phyloP scores from a whole-genome alignment of 1,140 invertebrate genomes.

The Meloidogyne floridensis region DNA sequence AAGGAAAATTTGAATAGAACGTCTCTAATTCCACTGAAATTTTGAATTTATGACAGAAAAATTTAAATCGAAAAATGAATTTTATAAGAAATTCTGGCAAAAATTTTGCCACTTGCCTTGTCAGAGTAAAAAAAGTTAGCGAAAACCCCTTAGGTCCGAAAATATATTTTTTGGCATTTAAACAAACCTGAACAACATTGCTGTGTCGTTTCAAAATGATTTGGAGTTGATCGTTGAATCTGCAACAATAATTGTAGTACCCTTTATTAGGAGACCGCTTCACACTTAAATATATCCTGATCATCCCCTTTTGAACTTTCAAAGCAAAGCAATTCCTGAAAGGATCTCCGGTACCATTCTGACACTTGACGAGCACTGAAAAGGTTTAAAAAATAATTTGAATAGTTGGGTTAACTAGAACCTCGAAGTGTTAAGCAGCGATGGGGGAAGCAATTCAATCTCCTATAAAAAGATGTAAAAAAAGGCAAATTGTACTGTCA shows the following conservation, averaged over 20 bases:
- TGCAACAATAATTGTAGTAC: conserved; percentile 35
- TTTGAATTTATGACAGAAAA: no score
- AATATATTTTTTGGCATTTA: neutral
- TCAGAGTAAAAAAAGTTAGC: neutral
- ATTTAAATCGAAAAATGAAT: no score
- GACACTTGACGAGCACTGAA: conserved; percentile 54
- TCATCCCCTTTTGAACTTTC: conserved; percentile 45
- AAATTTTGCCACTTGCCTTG: no score
- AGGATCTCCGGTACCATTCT: conserved; percentile 60
- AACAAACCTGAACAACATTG: conserved; percentile 87
- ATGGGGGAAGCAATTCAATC: conserved; percentile 58
- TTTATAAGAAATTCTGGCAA: no score
- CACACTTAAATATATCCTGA: conserved; percentile 47
- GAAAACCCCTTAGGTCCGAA: neutral
- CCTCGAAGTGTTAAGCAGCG: conserved; percentile 53
- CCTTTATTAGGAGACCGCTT: neutral
- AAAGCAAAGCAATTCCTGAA: conserved; percentile 58
- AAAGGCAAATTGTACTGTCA: no score
- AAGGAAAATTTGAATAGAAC: no score
- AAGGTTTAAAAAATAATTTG: conserved; percentile 5
- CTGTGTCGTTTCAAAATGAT: conserved; percentile 78
- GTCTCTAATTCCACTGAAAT: no score
- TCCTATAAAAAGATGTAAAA: conserved; percentile 47
- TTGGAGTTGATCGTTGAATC: conserved; percentile 63
- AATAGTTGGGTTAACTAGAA: neutral